Conservation (phyloP, 2,113 vertebrate species). For the Nanorana parkeri region DNA sequence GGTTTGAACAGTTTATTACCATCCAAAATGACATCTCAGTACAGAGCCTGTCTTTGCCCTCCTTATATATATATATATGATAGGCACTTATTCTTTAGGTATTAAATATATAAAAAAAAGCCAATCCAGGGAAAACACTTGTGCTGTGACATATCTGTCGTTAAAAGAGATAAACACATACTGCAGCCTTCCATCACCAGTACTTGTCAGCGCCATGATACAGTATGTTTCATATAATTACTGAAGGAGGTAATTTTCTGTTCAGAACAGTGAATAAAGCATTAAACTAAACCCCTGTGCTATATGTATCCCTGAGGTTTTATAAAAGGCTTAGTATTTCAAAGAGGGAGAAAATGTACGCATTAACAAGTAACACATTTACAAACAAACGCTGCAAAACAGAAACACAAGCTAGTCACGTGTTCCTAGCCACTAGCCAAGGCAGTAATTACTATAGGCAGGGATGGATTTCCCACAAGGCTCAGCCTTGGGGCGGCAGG, state of each 20-base stretch:
- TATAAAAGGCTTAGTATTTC: conserved; percentile 4
- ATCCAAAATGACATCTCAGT: no score
- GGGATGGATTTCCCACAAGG: no score
- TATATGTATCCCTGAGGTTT: conserved; percentile 6
- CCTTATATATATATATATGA: no score
- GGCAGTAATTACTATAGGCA: no score
- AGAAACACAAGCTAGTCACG: not conserved
- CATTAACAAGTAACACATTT: no score
- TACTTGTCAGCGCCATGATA: conserved; percentile 1
- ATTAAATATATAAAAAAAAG: not conserved
- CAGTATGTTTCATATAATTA: not conserved
- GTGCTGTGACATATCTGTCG: not conserved
- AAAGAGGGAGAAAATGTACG: no score
- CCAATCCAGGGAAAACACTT: not conserved
- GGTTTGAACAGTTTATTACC: no score
- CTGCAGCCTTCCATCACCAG: not conserved
- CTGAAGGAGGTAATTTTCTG: conserved; percentile 26
- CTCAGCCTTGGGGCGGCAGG: no score
- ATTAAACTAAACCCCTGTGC: not conserved
- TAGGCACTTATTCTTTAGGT: no score
- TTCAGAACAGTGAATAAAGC: conserved; percentile 9
- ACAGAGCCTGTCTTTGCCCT: no score
- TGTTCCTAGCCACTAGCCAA: no score
- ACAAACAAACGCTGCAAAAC: not conserved
- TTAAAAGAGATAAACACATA: conserved; percentile 17